Evolutionary conservation across 2,797 vertebrate genomes (phyloP), one percentile per base, ranked within the genome.

Genomic region (Danio kyathit): DNA sequence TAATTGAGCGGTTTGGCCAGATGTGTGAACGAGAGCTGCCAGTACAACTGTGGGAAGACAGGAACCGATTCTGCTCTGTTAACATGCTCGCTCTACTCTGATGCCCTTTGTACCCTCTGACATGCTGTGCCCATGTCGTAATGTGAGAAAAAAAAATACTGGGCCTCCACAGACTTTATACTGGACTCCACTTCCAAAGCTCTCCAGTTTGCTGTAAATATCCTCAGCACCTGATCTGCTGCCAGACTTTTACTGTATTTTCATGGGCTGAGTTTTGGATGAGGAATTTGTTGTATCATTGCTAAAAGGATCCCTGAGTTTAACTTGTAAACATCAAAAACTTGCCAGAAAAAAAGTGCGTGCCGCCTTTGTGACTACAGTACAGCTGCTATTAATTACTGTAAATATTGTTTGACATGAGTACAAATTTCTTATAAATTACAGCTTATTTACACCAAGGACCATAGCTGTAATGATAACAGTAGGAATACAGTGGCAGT

Each of bases 161-260:
- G 12, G 64, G 52, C 14, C 48, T 64, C 13, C 5, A 16, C 29
- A 76, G 74, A 65, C 11, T 76, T 76, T 21, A 54, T 43, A 43
- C 60, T 10, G 48, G 12, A 19, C 6, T 17, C 13, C 8, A 4
- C 73, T 41, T 48, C 73, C n/a, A 75, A 51, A 38, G 46, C 5
- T 3, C 9, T 52, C 38, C n/a, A 11, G 16, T 52, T 6, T 40
- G 19, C 66, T 61, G 66, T 59, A 63, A 59, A 65, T 38, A 76
- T 44, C 12, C 52, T 46, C 41, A 46, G n/a, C 38, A 52, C 61
- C 48, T 69, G 56, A 59, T 48, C 29, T 54, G 48, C 17, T 41
- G 38, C 74, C 29, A 76, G 59, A 41, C n/a, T 9, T 63, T 64
- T 65, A 61, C 48, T 52, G 29, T 63, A 75, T 75, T 75, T 63